Evolutionary conservation across 2,888 invertebrate species (phyloP).

Genomic region (Calameuta pallipes): DNA sequence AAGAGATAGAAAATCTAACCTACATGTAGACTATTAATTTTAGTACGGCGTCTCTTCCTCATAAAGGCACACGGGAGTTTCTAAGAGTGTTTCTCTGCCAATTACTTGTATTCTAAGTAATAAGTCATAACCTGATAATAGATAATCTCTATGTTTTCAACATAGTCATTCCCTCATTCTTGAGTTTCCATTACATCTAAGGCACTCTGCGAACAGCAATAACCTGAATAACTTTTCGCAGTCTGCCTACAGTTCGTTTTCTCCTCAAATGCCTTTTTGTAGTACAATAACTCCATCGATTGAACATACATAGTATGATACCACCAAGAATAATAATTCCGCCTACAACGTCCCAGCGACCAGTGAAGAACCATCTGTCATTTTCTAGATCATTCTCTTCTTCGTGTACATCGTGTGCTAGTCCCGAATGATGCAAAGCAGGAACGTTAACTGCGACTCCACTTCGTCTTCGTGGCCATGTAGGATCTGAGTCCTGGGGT

Average conservation of each 20-base stretch:
- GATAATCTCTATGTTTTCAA: background rate
- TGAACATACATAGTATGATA: constrained; percentile 48
- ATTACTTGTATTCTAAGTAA: background rate
- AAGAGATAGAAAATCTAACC: background rate
- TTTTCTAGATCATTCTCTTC: constrained; percentile 23
- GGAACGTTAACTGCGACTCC: constrained; percentile 37
- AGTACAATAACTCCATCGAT: constrained; percentile 50
- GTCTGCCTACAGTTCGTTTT: constrained; percentile 56
- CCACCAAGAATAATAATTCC: constrained; percentile 40
- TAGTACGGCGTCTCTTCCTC: background rate
- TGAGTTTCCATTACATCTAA: constrained; percentile 46
- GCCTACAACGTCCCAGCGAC: constrained; percentile 46
- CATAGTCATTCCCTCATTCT: background rate
- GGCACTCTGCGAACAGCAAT: constrained; percentile 61
- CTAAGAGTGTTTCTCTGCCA: background rate
- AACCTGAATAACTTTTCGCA: constrained; percentile 61
- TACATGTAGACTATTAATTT: background rate
- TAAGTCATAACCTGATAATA: background rate
- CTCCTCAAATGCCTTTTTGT: constrained; percentile 56
- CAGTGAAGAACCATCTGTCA: constrained; percentile 31
- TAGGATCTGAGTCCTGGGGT: constrained; percentile 48
- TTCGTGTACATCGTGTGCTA: constrained; percentile 22
- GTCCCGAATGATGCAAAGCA: constrained; percentile 29
- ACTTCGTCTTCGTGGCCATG: constrained; percentile 53
- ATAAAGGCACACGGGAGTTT: background rate